Evolutionary conservation across 2,888 invertebrate genomes (phyloP).

Genomic region (Agriopis marginaria): DNA sequence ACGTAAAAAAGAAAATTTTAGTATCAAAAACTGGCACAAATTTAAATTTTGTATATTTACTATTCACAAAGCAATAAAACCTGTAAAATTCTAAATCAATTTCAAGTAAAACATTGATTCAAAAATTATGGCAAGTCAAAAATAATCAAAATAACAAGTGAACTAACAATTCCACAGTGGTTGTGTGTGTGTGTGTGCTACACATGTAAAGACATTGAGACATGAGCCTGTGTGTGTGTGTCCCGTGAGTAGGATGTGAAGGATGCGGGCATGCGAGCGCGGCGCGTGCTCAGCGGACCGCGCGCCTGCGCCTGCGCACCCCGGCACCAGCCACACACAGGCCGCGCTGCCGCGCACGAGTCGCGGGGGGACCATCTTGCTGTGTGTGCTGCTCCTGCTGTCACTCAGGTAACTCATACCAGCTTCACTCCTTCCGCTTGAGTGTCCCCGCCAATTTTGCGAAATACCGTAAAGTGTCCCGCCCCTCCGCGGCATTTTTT

Average conservation of each 20-base stretch:
- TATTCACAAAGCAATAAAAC: background rate
- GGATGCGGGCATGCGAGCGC: conserved; percentile 77
- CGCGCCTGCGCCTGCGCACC: conserved; percentile 16
- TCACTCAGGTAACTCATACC: conserved; percentile 62
- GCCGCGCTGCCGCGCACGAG: background rate
- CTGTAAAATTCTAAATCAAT: background rate
- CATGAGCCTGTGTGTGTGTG: conserved; percentile 3
- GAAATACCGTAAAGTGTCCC: too few species aligned
- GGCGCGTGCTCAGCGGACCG: conserved; percentile 63
- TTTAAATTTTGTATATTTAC: background rate
- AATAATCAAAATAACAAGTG: too few species aligned
- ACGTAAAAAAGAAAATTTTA: too few species aligned
- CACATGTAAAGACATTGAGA: background rate
- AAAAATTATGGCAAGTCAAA: background rate
- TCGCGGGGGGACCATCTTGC: conserved; percentile 4
- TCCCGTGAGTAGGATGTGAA: conserved; percentile 71
- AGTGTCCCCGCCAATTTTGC: too few species aligned
- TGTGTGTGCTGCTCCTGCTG: conserved; percentile 54
- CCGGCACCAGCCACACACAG: background rate
- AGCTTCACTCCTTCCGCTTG: too few species aligned
- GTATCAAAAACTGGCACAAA: too few species aligned
- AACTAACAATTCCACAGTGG: background rate
- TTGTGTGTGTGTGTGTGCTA: background rate
- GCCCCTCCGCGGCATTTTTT: too few species aligned
- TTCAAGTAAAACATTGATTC: background rate